Conservation (phyloP, 2,113 vertebrate species). For the Phrynosoma blainvillii region DNA sequence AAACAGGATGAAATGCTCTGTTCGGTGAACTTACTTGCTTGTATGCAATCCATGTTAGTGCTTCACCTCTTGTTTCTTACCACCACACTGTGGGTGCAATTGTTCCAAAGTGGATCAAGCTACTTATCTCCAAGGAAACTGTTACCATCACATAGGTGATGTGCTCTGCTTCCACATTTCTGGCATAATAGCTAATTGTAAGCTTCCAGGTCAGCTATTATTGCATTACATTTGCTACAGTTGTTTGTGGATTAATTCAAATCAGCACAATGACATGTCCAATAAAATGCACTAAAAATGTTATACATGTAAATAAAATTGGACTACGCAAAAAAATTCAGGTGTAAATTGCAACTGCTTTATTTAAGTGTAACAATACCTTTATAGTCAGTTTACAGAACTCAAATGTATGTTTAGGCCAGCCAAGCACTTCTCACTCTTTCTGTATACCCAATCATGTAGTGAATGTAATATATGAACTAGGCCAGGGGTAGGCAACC, state of each 20-base stretch:
- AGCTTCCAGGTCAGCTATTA: neutral
- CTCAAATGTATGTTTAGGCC: neutral
- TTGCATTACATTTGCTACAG: neutral
- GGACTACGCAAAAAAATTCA: neutral
- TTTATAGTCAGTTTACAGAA: neutral
- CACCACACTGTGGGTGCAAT: neutral
- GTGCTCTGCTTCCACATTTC: neutral
- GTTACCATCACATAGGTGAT: neutral
- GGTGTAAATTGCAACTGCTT: neutral
- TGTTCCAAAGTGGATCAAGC: neutral
- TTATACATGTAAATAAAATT: constrained; percentile 2
- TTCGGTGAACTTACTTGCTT: neutral
- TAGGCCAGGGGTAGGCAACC: no score
- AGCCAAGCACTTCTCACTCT: neutral
- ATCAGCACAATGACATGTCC: neutral
- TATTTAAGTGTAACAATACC: neutral
- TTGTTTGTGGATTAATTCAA: neutral
- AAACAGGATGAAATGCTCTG: neutral
- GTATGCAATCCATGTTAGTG: neutral
- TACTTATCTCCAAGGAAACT: constrained; percentile 19
- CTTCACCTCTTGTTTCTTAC: constrained; percentile 22
- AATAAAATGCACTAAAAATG: neutral
- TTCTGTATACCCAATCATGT: neutral
- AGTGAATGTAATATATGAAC: neutral
- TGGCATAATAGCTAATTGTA: neutral